These are phyloP conservation scores for Busseola fusca DNA, from an alignment of 2,888 invertebrate species.

Conservation along the genomic window DNA sequence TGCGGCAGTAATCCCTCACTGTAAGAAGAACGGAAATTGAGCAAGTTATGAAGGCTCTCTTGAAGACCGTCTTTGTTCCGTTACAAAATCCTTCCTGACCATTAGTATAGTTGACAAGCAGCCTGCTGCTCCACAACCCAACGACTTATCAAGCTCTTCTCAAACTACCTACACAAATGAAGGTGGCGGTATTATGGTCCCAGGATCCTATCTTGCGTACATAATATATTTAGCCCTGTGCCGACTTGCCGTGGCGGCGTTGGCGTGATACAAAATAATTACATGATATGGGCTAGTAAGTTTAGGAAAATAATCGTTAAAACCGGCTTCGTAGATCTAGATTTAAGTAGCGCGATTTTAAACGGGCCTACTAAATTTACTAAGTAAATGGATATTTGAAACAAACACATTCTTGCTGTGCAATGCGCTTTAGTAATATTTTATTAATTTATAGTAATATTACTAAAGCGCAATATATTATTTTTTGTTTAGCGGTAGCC, in stretches of 20 bases:
- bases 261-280: conserved; percentile 62
- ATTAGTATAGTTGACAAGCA: conserved; percentile 47
- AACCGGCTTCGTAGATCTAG: conserved; percentile 49
- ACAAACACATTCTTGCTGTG: conserved; percentile 34
- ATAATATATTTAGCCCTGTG: conserved; percentile 22
- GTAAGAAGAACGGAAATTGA: conserved; percentile 52
- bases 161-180: conserved; percentile 31
- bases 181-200: conserved; percentile 22
- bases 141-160: conserved; percentile 47
- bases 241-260: conserved; percentile 24
- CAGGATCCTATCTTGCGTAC: conserved; percentile 34
- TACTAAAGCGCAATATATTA: conserved; percentile 1
- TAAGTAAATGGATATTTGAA: conserved; percentile 35
- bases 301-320: conserved; percentile 59
- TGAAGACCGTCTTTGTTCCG: conserved; percentile 36
- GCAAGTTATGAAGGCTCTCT: conserved; percentile 43
- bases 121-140: conserved; percentile 26
- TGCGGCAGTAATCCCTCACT: conserved; percentile 29
- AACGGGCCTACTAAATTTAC: conserved; percentile 37
- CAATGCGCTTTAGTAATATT: conserved; percentile 35
- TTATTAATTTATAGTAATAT: too few relatives aligned
- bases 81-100: conserved; percentile 46
- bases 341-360: conserved; percentile 52
- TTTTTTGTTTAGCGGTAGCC: not conserved
- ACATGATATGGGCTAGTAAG: conserved; percentile 52